Evolutionary conservation across 2,113 vertebrate species (phyloP).

Genomic region (Myiozetetes cayanensis): DNA sequence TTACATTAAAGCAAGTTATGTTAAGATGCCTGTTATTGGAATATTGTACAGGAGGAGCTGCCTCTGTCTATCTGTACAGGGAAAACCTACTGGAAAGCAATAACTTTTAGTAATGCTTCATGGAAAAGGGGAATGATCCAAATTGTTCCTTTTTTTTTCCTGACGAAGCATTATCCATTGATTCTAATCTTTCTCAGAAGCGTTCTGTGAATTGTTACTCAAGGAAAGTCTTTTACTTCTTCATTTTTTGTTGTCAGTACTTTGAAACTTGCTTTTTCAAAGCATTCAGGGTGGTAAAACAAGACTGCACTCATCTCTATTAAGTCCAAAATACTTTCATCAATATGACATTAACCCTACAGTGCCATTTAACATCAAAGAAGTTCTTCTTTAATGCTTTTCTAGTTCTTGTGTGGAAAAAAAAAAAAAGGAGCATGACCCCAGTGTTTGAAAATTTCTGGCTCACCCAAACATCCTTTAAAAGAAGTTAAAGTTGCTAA

Average conservation of each 20-base stretch:
- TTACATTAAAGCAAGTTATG: neutral
- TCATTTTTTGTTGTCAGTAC: neutral
- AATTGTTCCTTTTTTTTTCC: neutral
- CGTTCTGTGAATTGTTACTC: neutral
- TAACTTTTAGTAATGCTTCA: neutral
- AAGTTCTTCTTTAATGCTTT: neutral
- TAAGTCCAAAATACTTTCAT: neutral
- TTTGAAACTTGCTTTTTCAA: neutral
- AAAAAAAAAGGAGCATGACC: neutral
- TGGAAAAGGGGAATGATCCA: neutral
- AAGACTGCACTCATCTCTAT: neutral
- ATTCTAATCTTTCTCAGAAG: neutral
- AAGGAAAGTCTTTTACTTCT: neutral
- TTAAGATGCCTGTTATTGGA: neutral
- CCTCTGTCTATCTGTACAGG: fast-evolving
- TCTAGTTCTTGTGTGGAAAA: neutral
- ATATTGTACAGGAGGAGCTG: neutral
- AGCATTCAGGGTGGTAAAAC: neutral
- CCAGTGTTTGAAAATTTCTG: neutral
- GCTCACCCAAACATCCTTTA: neutral
- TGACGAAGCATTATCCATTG: neutral
- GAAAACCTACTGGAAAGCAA: neutral
- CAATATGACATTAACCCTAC: neutral
- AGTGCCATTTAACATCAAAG: neutral
- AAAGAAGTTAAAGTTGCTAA: neutral